Percentiles rank a stretch among this genome's conserved stretches.
Evolutionary conservation across 2,888 invertebrate species (phyloP).

Genomic region (Monopis laevigella): DNA sequence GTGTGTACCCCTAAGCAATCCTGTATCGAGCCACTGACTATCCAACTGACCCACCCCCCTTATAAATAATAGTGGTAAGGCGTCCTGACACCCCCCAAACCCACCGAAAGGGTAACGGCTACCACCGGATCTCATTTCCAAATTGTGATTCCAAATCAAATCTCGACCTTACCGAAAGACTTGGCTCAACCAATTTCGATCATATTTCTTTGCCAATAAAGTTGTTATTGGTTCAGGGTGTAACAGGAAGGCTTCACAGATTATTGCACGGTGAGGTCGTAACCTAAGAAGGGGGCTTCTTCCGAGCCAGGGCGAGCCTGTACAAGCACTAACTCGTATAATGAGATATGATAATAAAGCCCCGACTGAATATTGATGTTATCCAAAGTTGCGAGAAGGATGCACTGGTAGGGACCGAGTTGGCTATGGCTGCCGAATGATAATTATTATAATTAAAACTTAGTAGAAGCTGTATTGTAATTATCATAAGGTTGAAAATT

Average conservation of each 20-base stretch:
- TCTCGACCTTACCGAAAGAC: conserved; percentile 51
- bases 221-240: conserved; percentile 25
- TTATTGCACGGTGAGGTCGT: conserved; percentile 42
- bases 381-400: conserved; percentile 41
- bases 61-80: conserved; percentile 66
- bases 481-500: no score
- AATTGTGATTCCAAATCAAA: conserved; percentile 62
- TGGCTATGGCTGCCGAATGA: conserved; percentile 33
- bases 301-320: conserved; percentile 30
- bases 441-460: conserved; percentile 22
- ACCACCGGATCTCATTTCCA: conserved; percentile 64
- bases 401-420: conserved; percentile 40
- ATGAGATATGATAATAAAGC: conserved; percentile 68
- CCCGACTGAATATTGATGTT: conserved; percentile 63
- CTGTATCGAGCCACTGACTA: conserved; percentile 37
- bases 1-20: conserved; percentile 14
- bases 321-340: conserved; percentile 65
- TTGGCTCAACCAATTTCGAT: conserved; percentile 25
- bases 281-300: conserved; percentile 46
- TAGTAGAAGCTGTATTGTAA: conserved; percentile 11
- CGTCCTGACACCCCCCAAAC: conserved; percentile 30
- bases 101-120: conserved; percentile 50
- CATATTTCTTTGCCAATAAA: conserved; percentile 25
- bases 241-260: conserved; percentile 26
- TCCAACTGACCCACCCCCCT: conserved; percentile 57